These are phyloP conservation scores for Gymnopithys bicolor DNA, from an alignment of 2,797 vertebrate genomes.

Conservation along the genomic window DNA sequence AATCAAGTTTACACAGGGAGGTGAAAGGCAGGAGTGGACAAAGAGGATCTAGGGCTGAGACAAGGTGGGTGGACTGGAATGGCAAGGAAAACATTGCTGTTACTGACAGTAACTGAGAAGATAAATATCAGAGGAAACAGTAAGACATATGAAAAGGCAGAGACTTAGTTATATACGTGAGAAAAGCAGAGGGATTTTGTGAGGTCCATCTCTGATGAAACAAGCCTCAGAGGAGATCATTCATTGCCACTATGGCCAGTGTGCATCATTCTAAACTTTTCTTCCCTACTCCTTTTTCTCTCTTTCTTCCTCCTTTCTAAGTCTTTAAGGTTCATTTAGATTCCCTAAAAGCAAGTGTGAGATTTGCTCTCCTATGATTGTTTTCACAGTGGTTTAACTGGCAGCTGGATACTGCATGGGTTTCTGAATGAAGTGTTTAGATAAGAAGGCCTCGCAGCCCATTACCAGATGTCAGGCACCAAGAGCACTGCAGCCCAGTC, in stretches of 20 bases:
- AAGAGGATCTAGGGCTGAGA: not conserved
- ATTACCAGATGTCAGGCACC: not conserved
- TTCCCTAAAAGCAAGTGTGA: not conserved
- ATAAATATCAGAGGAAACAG: not conserved
- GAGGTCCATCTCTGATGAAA: not conserved
- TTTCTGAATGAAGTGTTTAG: not conserved
- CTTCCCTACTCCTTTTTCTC: not conserved
- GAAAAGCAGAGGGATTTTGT: not conserved
- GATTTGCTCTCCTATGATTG: not conserved
- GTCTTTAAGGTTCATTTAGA: not conserved
- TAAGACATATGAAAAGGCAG: not conserved
- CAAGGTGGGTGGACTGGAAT: not conserved
- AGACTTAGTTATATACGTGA: not conserved
- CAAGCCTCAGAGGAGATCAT: not conserved
- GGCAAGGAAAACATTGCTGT: not conserved
- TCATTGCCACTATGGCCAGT: accelerated
- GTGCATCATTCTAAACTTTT: not conserved
- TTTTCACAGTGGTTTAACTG: not conserved
- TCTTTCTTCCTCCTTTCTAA: not conserved
- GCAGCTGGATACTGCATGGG: not conserved
- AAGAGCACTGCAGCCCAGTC: not conserved
- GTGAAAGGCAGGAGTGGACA: not conserved
- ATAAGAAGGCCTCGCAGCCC: not conserved
- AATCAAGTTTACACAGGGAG: not conserved
- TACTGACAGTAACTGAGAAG: not conserved